A percentile compares a stretch with the other conserved stretches of the same genome.
These are phyloP conservation scores for Dolichotis patagonum DNA, from an alignment of 2,113 vertebrate species.

Conservation along the genomic window DNA sequence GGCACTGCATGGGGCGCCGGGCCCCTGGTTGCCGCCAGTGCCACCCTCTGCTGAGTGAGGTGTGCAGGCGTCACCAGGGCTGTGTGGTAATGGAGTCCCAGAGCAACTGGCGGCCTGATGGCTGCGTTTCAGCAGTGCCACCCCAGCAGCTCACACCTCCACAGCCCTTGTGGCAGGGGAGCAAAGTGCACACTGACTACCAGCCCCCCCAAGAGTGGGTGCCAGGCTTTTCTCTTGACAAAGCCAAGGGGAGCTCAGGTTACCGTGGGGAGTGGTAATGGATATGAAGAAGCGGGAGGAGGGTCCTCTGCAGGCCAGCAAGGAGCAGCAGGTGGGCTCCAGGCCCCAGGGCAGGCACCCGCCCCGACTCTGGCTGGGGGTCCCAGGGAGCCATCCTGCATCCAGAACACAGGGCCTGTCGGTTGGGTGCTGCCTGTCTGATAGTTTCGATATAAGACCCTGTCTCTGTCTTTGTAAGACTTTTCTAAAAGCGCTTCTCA, in stretches of 20 bases:
- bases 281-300: constrained; percentile 24
- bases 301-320: not conserved
- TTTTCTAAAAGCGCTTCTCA: not conserved
- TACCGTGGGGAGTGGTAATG: constrained; percentile 42
- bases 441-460: not conserved
- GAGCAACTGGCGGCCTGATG: not conserved
- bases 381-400: not conserved
- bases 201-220: not conserved
- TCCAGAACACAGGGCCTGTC: not conserved
- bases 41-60: not conserved
- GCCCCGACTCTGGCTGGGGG: too few relatives aligned
- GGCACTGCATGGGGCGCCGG: not conserved
- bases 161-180: constrained; percentile 43
- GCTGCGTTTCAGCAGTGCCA: constrained; percentile 39
- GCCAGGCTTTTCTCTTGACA: constrained; percentile 55
- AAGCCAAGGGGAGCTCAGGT: constrained; percentile 55
- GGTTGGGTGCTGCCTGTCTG: too few relatives aligned
- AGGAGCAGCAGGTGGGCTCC: not conserved
- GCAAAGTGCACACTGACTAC: not conserved
- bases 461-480: not conserved
- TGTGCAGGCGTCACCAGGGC: not conserved
- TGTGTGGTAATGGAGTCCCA: not conserved
- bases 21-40: not conserved
- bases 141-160: constrained; percentile 48
- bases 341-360: too few relatives aligned